Conservation (phyloP, 1,140 invertebrate genomes). For the Lutraria rhynchaena region DNA sequence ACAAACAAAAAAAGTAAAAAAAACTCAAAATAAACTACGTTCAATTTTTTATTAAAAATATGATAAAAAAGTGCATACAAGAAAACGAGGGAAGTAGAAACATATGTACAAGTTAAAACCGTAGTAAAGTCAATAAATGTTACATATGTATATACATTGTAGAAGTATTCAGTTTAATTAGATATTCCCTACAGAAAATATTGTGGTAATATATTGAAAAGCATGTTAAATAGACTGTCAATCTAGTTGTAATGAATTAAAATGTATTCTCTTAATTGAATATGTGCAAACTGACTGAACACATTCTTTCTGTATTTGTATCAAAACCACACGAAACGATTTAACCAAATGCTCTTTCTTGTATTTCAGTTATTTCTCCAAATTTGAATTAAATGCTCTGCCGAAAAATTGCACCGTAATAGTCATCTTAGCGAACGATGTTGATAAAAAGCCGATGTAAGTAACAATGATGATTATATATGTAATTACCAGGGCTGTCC, state of each 20-base stretch:
- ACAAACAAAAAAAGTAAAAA: no score
- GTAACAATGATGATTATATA: background rate
- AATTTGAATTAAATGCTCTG: conserved; percentile 60
- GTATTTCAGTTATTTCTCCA: conserved; percentile 58
- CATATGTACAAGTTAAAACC: no score
- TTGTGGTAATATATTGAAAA: no score
- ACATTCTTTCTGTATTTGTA: background rate
- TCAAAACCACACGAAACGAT: background rate
- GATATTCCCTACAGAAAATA: no score
- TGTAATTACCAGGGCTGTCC: background rate
- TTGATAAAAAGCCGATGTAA: conserved; percentile 56
- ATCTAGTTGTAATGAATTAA: background rate
- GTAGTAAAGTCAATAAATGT: no score
- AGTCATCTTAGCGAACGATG: conserved; percentile 29
- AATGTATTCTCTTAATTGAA: background rate
- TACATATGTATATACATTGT: no score
- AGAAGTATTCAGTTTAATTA: no score
- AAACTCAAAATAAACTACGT: no score
- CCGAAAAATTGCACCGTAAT: background rate
- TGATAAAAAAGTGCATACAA: no score
- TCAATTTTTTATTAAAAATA: no score
- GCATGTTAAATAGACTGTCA: background rate
- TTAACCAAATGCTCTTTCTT: background rate
- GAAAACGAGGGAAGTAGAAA: no score
- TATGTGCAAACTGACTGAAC: background rate